Evolutionary conservation across 2,888 invertebrate species (phyloP).

Genomic region (Latheticus oryzae): DNA sequence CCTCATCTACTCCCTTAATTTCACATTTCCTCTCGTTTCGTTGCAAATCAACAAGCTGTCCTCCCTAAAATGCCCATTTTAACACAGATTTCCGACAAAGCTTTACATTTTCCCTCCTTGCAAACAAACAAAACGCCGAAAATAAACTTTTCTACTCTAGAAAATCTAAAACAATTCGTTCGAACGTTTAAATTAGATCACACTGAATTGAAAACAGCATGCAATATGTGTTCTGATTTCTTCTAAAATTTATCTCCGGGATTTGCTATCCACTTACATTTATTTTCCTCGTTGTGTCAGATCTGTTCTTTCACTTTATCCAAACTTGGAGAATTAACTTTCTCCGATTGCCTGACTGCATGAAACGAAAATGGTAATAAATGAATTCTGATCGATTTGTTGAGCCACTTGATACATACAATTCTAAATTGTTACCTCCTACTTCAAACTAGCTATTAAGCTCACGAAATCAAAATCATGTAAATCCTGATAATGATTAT

Average conservation of each 20-base stretch:
- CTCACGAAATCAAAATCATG: conserved; percentile 25
- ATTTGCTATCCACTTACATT: too few relatives aligned
- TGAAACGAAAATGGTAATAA: too few relatives aligned
- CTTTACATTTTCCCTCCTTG: background rate
- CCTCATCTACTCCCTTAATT: conserved; percentile 17
- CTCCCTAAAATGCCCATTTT: conserved; percentile 19
- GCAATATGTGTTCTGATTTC: too few relatives aligned
- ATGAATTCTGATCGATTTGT: background rate
- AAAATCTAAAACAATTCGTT: too few relatives aligned
- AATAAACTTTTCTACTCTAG: too few relatives aligned
- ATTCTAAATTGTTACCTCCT: background rate
- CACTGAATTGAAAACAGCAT: too few relatives aligned
- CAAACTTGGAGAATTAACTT: too few relatives aligned
- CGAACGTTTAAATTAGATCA: too few relatives aligned
- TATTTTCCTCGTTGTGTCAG: too few relatives aligned
- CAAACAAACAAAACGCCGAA: background rate
- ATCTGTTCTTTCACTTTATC: too few relatives aligned
- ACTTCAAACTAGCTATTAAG: background rate
- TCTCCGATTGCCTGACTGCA: too few relatives aligned
- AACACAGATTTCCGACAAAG: conserved; percentile 9
- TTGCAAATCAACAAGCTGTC: conserved; percentile 28
- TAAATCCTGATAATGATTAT: conserved; percentile 23
- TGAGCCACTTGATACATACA: background rate
- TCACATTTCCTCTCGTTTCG: conserved; percentile 21
- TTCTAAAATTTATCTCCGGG: too few relatives aligned